phyloP scores from a whole-genome alignment of 1,140 invertebrate genomes.

The Eueides isabella region DNA sequence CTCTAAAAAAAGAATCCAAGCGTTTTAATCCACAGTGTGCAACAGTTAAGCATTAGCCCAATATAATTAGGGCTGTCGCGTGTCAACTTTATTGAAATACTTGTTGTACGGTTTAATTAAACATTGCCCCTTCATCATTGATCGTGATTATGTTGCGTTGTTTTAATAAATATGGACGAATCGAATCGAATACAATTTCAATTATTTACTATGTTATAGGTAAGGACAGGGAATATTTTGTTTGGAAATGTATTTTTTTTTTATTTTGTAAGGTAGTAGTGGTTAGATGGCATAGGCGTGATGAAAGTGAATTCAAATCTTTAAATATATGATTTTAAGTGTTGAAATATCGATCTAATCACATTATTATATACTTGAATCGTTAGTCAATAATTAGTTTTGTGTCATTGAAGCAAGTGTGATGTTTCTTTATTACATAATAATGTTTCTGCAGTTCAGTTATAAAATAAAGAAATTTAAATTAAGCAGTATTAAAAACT shows the following conservation, averaged over 20 bases:
- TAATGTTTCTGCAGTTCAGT: too few species aligned
- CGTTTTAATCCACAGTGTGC: constrained; percentile 9
- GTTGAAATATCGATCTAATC: too few species aligned
- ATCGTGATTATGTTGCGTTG: constrained; percentile 48
- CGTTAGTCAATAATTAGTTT: too few species aligned
- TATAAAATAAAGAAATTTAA: too few species aligned
- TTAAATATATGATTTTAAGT: too few species aligned
- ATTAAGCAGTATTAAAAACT: too few species aligned
- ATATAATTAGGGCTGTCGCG: constrained; percentile 48
- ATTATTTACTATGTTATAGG: background rate
- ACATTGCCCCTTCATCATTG: constrained; percentile 37
- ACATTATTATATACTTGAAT: too few species aligned
- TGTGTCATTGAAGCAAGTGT: too few species aligned
- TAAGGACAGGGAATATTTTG: background rate
- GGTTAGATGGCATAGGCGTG: too few species aligned
- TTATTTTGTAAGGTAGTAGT: too few species aligned
- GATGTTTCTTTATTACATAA: too few species aligned
- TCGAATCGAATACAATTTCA: constrained; percentile 21
- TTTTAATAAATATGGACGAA: constrained; percentile 45
- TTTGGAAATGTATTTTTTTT: background rate
- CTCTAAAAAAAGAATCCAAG: background rate
- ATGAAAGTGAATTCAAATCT: too few species aligned
- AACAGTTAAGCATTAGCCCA: constrained; percentile 21
- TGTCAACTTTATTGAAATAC: constrained; percentile 46
- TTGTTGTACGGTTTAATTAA: constrained; percentile 50